Evolutionary conservation across 2,888 invertebrate genomes (phyloP), one percentile per base, ranked within the genome.

Genomic region (Micoletzkya japonica): DNA sequence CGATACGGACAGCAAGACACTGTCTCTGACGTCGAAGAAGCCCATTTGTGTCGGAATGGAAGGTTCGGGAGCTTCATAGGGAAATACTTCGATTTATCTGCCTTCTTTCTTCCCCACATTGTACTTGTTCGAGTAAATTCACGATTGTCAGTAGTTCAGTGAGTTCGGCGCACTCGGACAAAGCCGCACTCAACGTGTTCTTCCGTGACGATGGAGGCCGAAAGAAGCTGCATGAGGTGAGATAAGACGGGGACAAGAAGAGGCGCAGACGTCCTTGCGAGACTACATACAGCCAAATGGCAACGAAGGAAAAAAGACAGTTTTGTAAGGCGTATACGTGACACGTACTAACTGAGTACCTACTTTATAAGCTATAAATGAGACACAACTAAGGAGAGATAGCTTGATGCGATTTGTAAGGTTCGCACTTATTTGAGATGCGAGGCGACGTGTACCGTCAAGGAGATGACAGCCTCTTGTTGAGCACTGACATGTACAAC

Each of bases 1-100:
- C 44, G 73, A 63, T 26, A 59, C 72, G 0, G 70, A 72, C 2
- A 67, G 64, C 10, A 70, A 72, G 57, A 78, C 75, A 20, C 61
- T 74, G 37, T 74, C 76, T 50, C 72, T 79, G 70, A 69, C 73
- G 10, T 73, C 64, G 26, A 77, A 77, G 67, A 77, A 74, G 49
- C 75, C 77, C 1, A 70, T 78, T 1, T 82, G 82, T 52, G 77
- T 82, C 14, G 82, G 82, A 72, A 72, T 79, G 74, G 81, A 82
- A 73, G 66, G 78, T 68, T 2, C 7, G 39, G n/a, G 49, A 44
- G n/a, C n/a, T 44, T n/a, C n/a, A n/a, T n/a, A n/a, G n/a, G n/a
- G n/a, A n/a, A n/a, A n/a, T n/a, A n/a, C n/a, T n/a, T n/a, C n/a
- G n/a, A n/a, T n/a, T n/a, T n/a, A n/a, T n/a, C n/a, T n/a, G n/a